phyloP scores from a whole-genome alignment of 2,113 vertebrate genomes.

The Naja naja region DNA sequence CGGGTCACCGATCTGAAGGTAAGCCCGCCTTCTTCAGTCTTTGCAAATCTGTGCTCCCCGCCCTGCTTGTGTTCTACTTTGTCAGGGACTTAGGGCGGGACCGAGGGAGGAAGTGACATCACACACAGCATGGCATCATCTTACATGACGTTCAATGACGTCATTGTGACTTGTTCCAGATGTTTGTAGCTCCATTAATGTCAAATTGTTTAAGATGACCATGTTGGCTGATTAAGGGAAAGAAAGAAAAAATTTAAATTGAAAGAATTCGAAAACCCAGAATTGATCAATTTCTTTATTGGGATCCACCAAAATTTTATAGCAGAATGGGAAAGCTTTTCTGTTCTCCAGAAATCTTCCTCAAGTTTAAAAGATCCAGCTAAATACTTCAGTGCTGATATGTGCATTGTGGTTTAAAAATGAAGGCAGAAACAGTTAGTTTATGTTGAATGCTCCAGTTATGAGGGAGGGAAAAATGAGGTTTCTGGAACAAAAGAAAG shows the following conservation, averaged over 20 bases:
- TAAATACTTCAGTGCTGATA: neutral
- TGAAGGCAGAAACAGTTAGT: neutral
- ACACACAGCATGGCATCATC: neutral
- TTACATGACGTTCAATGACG: neutral
- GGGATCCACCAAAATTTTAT: neutral
- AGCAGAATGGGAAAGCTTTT: neutral
- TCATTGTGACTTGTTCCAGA: neutral
- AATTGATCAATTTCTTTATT: neutral
- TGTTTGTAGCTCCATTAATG: neutral
- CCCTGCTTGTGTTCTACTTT: neutral
- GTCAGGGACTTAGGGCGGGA: neutral
- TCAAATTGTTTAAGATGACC: neutral
- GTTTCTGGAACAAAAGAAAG: neutral
- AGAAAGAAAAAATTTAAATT: neutral
- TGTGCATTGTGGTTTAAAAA: neutral
- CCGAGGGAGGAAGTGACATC: neutral
- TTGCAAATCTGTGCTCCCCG: neutral
- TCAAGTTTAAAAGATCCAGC: neutral
- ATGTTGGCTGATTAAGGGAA: neutral
- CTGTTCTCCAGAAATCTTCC: neutral
- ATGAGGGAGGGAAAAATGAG: neutral
- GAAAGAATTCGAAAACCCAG: neutral
- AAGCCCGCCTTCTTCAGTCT: conserved; percentile 6
- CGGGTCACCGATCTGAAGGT: conserved; percentile 81
- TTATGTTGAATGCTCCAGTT: neutral